Percentiles rank a stretch among this genome's conserved stretches.
Conservation (phyloP, 2,888 invertebrate species). For the Tillus elongatus region DNA sequence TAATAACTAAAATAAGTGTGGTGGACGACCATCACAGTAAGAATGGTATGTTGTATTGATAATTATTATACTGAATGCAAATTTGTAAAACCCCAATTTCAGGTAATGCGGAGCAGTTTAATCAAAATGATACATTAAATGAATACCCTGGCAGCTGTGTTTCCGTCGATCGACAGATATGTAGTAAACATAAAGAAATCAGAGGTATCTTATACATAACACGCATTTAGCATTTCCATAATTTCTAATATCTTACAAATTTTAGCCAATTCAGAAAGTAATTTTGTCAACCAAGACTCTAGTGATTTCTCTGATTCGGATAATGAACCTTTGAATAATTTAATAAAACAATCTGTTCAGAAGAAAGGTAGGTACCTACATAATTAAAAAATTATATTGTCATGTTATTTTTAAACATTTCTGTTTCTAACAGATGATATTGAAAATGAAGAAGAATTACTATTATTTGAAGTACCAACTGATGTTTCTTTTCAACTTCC, state of each 20-base stretch:
- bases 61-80: too few species aligned
- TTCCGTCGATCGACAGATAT: too few species aligned
- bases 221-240: not conserved
- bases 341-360: not conserved
- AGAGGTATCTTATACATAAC: too few species aligned
- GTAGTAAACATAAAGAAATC: too few species aligned
- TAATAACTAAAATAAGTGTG: too few species aligned
- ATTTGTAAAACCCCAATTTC: too few species aligned
- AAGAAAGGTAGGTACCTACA: not conserved
- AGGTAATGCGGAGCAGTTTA: too few species aligned
- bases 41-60: too few species aligned
- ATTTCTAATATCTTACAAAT: slow-evolving; percentile 3
- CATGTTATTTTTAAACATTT: not conserved
- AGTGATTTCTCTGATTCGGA: not conserved
- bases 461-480: slow-evolving; percentile 2
- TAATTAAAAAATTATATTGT: not conserved
- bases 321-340: not conserved
- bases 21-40: too few species aligned
- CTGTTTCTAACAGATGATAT: slow-evolving; percentile 2
- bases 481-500: not conserved
- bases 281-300: not conserved
- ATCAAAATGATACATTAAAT: too few species aligned
- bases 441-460: not conserved
- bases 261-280: slow-evolving; percentile 1
- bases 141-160: too few species aligned